phyloP scores from a whole-genome alignment of 2,113 vertebrate genomes.

The Microtus ochrogaster region DNA sequence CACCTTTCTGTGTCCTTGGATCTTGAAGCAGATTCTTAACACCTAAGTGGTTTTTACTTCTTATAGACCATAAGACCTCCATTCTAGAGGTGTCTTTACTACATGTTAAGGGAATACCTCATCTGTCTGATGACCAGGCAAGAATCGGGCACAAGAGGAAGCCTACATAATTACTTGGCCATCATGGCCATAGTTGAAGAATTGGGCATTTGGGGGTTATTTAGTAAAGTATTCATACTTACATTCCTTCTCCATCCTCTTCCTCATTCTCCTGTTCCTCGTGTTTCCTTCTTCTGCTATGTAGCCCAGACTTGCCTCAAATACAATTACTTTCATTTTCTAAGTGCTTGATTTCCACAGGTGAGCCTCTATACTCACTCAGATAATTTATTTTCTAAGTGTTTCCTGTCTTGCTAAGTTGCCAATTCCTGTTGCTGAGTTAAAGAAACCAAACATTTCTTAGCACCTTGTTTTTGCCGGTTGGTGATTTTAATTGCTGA shows the following conservation, averaged over 20 bases:
- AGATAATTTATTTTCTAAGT: background rate
- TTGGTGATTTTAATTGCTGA: background rate
- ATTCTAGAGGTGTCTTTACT: background rate
- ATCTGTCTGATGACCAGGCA: background rate
- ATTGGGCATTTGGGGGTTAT: background rate
- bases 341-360: background rate
- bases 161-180: background rate
- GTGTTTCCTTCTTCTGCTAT: too few relatives aligned
- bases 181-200: background rate
- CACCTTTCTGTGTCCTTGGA: background rate
- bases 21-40: background rate
- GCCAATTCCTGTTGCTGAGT: background rate
- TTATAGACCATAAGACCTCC: background rate
- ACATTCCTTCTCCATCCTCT: background rate
- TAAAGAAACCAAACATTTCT: background rate
- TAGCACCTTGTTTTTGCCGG: background rate
- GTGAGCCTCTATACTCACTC: background rate
- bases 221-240: background rate
- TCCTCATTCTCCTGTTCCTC: too few relatives aligned
- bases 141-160: background rate
- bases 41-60: background rate
- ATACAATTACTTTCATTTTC: background rate
- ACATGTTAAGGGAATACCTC: background rate
- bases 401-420: background rate
- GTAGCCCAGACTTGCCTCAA: background rate